phyloP scores from a whole-genome alignment of 2,113 vertebrate genomes.

The Planiliza haematocheilus region DNA sequence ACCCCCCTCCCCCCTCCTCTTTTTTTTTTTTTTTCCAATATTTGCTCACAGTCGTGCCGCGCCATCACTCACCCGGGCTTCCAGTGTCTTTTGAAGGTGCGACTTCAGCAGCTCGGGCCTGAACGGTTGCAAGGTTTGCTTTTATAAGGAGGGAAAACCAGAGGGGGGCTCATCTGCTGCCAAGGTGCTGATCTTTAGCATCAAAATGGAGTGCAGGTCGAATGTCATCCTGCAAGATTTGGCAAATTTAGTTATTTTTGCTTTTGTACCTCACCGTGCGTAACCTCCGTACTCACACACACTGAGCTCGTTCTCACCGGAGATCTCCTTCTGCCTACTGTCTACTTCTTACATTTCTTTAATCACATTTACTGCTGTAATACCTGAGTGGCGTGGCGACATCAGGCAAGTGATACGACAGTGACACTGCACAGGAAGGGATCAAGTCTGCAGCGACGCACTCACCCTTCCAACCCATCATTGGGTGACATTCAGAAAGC shows the following conservation, averaged over 20 bases:
- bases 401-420: constrained; percentile 66
- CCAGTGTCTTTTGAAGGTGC: constrained; percentile 41
- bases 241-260: background rate
- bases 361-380: constrained; percentile 76
- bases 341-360: constrained; percentile 71
- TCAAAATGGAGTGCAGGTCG: too few species aligned
- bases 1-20: background rate
- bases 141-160: background rate
- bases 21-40: constrained; percentile 43
- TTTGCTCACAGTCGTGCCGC: constrained; percentile 50
- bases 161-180: background rate
- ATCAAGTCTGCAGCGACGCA: constrained; percentile 19
- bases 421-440: constrained; percentile 49
- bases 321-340: constrained; percentile 44
- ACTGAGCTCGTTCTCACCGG: constrained; percentile 22
- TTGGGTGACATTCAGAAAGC: background rate
- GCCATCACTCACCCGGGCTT: constrained; percentile 48
- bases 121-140: constrained; percentile 25
- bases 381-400: constrained; percentile 50
- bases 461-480: constrained; percentile 16
- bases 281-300: constrained; percentile 1
- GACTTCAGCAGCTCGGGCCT: constrained; percentile 18
- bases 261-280: too few species aligned
- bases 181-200: too few species aligned
- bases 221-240: too few species aligned